phyloP scores from a whole-genome alignment of 2,888 invertebrate genomes.

The Zhengitettix transpicula region DNA sequence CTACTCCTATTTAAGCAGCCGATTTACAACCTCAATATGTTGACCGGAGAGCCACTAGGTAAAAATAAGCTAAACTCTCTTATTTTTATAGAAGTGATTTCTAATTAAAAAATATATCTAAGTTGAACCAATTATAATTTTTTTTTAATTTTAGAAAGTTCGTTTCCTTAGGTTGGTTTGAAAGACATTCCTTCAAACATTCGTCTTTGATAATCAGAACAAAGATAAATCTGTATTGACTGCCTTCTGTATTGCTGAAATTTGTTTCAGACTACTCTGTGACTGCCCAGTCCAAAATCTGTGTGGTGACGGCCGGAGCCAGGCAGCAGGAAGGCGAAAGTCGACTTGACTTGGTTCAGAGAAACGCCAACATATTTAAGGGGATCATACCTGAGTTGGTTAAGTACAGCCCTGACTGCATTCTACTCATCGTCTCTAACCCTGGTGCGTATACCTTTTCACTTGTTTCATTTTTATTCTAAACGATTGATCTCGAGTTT shows the following conservation, averaged over 20 bases:
- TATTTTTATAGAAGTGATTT: no score
- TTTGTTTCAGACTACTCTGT: slow-evolving; percentile 28
- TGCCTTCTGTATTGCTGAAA: background rate
- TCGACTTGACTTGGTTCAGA: slow-evolving; percentile 31
- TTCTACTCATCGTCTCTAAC: slow-evolving; percentile 36
- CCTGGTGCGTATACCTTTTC: slow-evolving; percentile 25
- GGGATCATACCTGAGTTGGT: slow-evolving; percentile 33
- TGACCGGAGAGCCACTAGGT: no score
- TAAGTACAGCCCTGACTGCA: slow-evolving; percentile 34
- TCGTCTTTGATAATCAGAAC: background rate
- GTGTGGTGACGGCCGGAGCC: slow-evolving; percentile 38
- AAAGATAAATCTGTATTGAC: background rate
- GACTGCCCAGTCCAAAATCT: slow-evolving; percentile 31
- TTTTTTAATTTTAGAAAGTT: no score
- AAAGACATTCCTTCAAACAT: no score
- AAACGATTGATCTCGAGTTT: no score
- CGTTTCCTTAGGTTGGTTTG: no score
- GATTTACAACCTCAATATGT: no score
- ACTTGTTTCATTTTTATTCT: no score
- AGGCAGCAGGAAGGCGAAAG: slow-evolving; percentile 34
- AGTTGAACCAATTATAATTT: no score
- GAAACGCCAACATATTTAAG: slow-evolving; percentile 35
- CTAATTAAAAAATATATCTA: no score
- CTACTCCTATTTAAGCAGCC: no score
- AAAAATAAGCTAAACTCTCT: no score